These are phyloP conservation scores for Montipora foliosa DNA, from an alignment of 64 coral and sea anemone species.

Conservation along the genomic window DNA sequence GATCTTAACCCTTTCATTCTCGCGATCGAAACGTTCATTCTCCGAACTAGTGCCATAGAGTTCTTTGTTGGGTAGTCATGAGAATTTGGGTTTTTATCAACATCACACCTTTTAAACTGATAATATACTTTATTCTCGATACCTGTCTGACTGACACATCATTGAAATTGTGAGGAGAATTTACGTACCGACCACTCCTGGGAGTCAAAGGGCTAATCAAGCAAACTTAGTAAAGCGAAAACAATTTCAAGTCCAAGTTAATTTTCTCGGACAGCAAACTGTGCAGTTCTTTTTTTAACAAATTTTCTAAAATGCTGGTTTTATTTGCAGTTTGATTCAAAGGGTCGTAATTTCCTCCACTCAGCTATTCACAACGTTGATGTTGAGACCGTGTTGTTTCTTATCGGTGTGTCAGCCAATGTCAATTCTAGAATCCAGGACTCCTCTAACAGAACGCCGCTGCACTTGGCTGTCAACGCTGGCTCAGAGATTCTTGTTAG, in stretches of 20 bases:
- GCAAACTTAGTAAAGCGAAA: neutral
- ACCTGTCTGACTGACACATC: no score
- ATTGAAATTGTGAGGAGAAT: no score
- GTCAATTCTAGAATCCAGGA: constrained; percentile 93
- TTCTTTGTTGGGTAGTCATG: no score
- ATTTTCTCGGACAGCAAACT: neutral
- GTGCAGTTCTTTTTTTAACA: neutral
- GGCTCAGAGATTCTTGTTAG: constrained; percentile 96
- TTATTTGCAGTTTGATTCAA: constrained; percentile 87
- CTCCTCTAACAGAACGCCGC: constrained; percentile 80
- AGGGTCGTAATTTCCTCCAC: constrained; percentile 96
- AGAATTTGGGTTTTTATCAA: no score
- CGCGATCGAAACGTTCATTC: no score
- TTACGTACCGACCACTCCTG: no score
- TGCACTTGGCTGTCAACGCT: constrained; percentile 86
- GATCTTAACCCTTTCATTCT: no score
- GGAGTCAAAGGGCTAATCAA: neutral
- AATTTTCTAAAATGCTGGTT: neutral
- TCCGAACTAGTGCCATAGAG: no score
- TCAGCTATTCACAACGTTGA: constrained; percentile 83
- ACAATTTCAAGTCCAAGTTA: neutral
- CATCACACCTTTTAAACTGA: no score
- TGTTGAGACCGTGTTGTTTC: constrained; percentile 93
- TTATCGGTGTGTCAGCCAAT: constrained; percentile 86
- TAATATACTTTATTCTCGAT: no score